Percentiles rank a stretch among this genome's conserved stretches.
Conservation (phyloP, 2,888 invertebrate species). For the Trypoxylon attenuatum region DNA sequence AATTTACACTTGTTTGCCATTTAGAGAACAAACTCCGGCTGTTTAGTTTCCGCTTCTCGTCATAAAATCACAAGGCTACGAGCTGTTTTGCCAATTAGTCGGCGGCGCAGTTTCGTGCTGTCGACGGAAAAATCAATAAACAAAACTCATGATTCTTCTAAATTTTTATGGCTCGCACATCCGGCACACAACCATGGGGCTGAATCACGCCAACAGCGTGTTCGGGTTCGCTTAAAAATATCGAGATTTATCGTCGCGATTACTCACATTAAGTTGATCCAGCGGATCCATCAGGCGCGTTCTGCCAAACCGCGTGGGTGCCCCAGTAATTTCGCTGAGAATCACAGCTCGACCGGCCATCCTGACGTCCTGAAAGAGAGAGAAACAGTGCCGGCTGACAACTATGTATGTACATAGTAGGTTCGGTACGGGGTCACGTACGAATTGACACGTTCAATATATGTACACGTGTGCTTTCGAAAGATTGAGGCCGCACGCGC, state of each 20-base stretch:
- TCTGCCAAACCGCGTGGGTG: background rate
- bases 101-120: slow-evolving; percentile 12
- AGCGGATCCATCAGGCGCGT: background rate
- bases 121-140: background rate
- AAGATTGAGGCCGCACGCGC: slow-evolving; percentile 27
- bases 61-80: background rate
- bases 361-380: slow-evolving; percentile 35
- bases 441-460: slow-evolving; percentile 19
- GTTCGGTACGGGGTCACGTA: background rate
- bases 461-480: background rate
- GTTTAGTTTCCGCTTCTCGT: slow-evolving; percentile 23
- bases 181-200: background rate
- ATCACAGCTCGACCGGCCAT: background rate
- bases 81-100: slow-evolving; percentile 10
- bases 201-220: background rate
- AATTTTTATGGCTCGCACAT: too few species aligned
- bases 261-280: slow-evolving; percentile 36
- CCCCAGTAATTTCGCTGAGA: background rate
- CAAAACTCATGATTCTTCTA: slow-evolving; percentile 2
- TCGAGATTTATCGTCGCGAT: background rate
- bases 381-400: slow-evolving; percentile 2
- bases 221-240: too few species aligned
- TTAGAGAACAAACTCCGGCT: slow-evolving; percentile 32
- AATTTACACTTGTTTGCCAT: slow-evolving; percentile 21
- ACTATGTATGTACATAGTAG: background rate